Conservation (phyloP, 2,113 vertebrate genomes). For the Malurus elegans region DNA sequence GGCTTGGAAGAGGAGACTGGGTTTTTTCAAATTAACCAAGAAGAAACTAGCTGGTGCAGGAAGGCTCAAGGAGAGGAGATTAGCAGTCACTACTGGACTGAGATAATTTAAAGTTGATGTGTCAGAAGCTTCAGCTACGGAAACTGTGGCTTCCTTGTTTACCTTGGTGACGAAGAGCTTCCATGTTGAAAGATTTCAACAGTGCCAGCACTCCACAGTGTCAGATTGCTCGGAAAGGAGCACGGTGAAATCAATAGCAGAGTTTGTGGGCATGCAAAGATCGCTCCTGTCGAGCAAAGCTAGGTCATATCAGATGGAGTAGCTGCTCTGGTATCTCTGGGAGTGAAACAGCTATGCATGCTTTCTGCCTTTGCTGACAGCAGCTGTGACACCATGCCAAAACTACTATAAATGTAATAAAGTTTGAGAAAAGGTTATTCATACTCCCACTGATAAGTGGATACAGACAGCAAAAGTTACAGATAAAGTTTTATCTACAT, state of each 20-base stretch:
- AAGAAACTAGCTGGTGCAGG: background rate
- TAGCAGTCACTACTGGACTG: background rate
- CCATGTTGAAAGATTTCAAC: background rate
- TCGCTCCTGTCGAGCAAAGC: accelerated
- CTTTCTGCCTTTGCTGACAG: background rate
- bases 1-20: background rate
- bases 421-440: background rate
- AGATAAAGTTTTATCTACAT: background rate
- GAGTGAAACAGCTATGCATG: accelerated
- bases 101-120: background rate
- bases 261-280: background rate
- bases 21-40: background rate
- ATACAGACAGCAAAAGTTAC: background rate
- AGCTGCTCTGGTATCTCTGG: background rate
- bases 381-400: background rate
- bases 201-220: background rate
- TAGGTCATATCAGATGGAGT: background rate
- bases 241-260: background rate
- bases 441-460: background rate
- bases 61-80: background rate
- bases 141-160: background rate
- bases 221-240: background rate
- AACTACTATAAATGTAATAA: background rate
- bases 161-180: background rate
- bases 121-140: background rate